Conservation (phyloP, 2,113 vertebrate species). For the Lepidothrix coronata region DNA sequence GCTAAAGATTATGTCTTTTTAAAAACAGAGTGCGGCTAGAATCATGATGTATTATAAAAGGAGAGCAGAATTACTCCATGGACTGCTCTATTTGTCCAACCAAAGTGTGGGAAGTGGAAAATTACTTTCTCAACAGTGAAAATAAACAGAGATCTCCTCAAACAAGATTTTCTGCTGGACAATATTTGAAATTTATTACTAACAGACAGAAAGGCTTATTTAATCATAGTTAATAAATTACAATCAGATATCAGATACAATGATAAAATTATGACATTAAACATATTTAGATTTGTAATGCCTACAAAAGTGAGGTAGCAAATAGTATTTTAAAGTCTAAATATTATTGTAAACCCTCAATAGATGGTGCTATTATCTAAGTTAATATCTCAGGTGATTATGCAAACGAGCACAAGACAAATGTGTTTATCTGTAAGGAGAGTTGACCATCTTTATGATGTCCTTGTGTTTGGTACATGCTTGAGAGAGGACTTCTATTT, state of each 20-base stretch:
- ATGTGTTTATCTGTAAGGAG: neutral
- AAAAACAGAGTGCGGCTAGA: neutral
- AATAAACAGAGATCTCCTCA: neutral
- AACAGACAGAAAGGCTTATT: neutral
- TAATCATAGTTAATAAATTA: neutral
- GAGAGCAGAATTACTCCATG: neutral
- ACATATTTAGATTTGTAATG: neutral
- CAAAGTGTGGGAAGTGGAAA: neutral
- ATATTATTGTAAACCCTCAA: conserved; percentile 50
- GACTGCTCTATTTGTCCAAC: neutral
- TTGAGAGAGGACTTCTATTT: neutral
- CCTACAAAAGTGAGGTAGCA: neutral
- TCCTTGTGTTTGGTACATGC: neutral
- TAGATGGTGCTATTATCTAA: conserved; percentile 71
- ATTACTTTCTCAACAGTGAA: neutral
- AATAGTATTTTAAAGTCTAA: neutral
- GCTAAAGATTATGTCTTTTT: neutral
- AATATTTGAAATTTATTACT: neutral
- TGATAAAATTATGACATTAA: neutral
- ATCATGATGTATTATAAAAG: neutral
- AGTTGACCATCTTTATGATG: neutral
- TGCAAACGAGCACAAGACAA: neutral
- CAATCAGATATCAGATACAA: neutral
- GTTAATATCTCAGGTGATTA: conserved; percentile 45
- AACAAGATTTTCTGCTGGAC: neutral